Conservation (phyloP, 2,113 vertebrate species). For the Eptatretus burgeri region DNA sequence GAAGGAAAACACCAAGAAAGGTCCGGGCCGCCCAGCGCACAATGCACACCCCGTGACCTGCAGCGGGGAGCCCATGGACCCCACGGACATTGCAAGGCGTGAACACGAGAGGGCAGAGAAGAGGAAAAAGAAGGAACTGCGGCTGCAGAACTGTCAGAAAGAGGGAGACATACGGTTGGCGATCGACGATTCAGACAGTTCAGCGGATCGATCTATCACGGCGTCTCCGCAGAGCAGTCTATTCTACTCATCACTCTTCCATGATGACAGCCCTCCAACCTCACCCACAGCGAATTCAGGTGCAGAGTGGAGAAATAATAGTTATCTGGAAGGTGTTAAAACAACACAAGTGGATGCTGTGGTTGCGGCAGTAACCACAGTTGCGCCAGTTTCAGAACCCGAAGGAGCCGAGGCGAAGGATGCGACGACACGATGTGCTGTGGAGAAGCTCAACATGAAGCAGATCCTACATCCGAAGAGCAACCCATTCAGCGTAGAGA, state of each 20-base stretch:
- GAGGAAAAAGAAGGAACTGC: conserved; percentile 43
- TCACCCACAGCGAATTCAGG: too few species aligned
- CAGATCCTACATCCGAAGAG: conserved; percentile 8
- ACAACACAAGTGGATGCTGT: too few species aligned
- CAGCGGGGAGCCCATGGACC: conserved; percentile 95
- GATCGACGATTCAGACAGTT: background rate
- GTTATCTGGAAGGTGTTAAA: too few species aligned
- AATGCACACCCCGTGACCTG: conserved; percentile 89
- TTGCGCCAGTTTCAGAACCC: background rate
- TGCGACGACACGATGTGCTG: too few species aligned
- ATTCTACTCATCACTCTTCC: too few species aligned
- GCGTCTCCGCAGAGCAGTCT: too few species aligned
- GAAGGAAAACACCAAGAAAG: conserved; percentile 97
- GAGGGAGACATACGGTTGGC: background rate
- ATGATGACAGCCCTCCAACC: too few species aligned
- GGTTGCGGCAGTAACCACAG: background rate
- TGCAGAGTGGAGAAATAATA: too few species aligned
- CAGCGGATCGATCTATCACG: background rate
- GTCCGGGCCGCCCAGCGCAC: conserved; percentile 74
- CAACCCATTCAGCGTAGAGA: conserved; percentile 77
- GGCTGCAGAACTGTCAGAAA: background rate
- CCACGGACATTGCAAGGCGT: conserved; percentile 73
- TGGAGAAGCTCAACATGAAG: too few species aligned
- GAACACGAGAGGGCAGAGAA: conserved; percentile 75
- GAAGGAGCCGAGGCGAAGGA: background rate